phyloP scores from a whole-genome alignment of 2,888 invertebrate genomes.

The Hedya salicella region DNA sequence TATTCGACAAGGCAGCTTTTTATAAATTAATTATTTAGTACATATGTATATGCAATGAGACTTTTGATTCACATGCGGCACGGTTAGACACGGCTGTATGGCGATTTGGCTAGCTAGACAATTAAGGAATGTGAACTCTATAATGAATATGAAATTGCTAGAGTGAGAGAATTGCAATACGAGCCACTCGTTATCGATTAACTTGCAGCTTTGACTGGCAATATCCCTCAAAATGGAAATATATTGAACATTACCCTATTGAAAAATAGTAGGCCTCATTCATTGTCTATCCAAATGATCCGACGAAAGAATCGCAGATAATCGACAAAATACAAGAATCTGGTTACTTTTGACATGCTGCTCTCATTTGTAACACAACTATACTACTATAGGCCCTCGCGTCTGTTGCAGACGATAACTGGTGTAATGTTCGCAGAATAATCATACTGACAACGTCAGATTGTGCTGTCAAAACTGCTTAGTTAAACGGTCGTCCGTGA shows the following conservation, averaged over 20 bases:
- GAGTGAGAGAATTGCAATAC: conserved; percentile 12
- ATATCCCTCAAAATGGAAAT: background rate
- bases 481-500: conserved; percentile 14
- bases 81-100: conserved; percentile 17
- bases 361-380: too few species aligned
- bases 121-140: conserved; percentile 15
- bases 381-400: too few species aligned
- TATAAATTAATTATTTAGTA: conserved; percentile 14
- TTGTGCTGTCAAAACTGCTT: background rate
- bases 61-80: background rate
- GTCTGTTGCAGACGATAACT: too few species aligned
- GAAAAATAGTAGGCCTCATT: background rate
- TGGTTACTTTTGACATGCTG: too few species aligned
- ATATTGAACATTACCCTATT: too few species aligned
- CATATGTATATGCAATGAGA: conserved; percentile 11
- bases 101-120: conserved; percentile 4
- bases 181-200: conserved; percentile 11
- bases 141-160: background rate
- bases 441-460: background rate
- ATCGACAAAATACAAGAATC: too few species aligned
- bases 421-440: too few species aligned
- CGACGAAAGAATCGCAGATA: too few species aligned
- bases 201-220: background rate
- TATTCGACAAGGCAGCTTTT: conserved; percentile 22
- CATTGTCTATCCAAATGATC: too few species aligned